Base-by-base conservation (phyloP, 1,140 invertebrate species). In the Pollicipes pollicipes region DNA sequence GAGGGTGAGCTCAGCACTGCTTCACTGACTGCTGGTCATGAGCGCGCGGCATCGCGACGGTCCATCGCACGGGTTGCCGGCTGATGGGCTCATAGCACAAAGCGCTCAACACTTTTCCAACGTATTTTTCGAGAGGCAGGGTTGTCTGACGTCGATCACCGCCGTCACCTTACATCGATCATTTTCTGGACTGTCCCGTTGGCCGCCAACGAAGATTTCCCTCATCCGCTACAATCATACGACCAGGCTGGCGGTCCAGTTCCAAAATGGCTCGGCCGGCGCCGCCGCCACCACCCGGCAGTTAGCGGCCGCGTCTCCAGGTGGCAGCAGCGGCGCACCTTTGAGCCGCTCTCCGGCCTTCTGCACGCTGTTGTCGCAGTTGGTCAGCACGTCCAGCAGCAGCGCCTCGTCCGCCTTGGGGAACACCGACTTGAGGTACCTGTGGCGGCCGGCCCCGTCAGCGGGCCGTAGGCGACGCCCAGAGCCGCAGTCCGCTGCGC, bases 321-420 rank as follows among this genome's bases (percentile, higher is more conserved):
- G 3, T 45, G 37, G 37, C 37, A 45, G 27, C 27, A 10, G 63
- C 24, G 6, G 24, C 63, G 21, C 6, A 64, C 63, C 24, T 32
- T 88, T 81, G 4, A 94, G 81, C 73, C 85, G 87, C 76, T 92
- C 88, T 0, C 89, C 89, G 24, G 90, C 88, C 76, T 87, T 90
- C 76, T 90, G 88, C 3, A 93, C 91, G 79, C 93, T 93, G 76
- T 92, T 92, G 74, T 93, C 90, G 74, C 89, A 88, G 78, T 87
- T 89, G 71, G 87, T 87, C 35, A 95, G 79, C 70, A 91, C 83
- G 78, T 94, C 91, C 68, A 93, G 81, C 16, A 95, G 85, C 31
- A 93, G 78, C n/a, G 89, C 90, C 79, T 93, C 91, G 74, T 95
- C 91, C 0, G 88, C 90, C 80, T 91, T 89, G n/a, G 90, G 90